Percentiles rank a stretch among this genome's conserved stretches.
Evolutionary conservation across 92 coral and sea anemone genomes (phyloP).

Genomic region (Parazoanthus darwini): DNA sequence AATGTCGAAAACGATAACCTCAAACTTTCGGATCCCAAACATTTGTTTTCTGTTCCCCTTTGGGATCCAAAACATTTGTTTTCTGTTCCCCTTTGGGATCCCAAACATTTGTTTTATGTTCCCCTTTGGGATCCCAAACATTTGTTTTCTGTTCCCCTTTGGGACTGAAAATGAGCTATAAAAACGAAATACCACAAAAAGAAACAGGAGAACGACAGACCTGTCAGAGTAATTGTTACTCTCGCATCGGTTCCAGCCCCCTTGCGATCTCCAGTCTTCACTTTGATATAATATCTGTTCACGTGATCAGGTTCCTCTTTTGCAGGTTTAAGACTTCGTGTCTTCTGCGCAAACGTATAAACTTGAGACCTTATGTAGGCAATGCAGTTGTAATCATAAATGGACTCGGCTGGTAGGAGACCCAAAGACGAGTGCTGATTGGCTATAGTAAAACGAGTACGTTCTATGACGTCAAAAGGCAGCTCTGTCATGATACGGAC

Average conservation of each 20-base stretch:
- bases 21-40: no score
- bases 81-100: no score
- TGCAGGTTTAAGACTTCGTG: conserved; percentile 12
- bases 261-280: conserved; percentile 65
- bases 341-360: conserved; percentile 23
- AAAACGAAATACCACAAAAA: background rate
- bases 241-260: conserved; percentile 78
- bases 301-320: conserved; percentile 26
- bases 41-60: no score
- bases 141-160: no score
- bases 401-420: conserved; percentile 61
- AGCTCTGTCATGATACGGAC: conserved; percentile 54
- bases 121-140: no score
- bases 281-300: conserved; percentile 51
- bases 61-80: no score
- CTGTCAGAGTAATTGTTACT: conserved; percentile 64
- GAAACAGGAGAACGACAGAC: background rate
- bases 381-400: conserved; percentile 57
- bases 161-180: background rate
- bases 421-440: conserved; percentile 52
- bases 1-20: no score
- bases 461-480: conserved; percentile 42
- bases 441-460: conserved; percentile 45
- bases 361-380: conserved; percentile 52
- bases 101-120: no score